Percentiles rank a stretch among this genome's conserved stretches.
phyloP scores from a whole-genome alignment of 2,888 invertebrate species.

The Tineola bisselliella region DNA sequence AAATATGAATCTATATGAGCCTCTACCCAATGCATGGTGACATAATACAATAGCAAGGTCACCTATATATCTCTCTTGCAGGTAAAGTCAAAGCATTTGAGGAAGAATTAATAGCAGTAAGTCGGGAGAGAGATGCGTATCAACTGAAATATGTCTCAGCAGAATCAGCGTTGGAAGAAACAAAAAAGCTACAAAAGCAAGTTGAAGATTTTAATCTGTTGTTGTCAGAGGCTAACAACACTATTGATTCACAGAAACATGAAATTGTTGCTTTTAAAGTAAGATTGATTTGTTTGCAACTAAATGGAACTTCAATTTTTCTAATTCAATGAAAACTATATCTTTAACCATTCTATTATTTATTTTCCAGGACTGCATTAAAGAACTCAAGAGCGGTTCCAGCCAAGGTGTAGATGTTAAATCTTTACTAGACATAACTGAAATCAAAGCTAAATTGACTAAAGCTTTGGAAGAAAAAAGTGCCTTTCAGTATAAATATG shows the following conservation, averaged over 20 bases:
- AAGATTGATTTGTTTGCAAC: too few species aligned
- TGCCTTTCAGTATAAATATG: constrained; percentile 43
- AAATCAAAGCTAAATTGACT: constrained; percentile 53
- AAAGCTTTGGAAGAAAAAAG: constrained; percentile 50
- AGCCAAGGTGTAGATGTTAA: constrained; percentile 39
- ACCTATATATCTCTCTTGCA: constrained; percentile 22
- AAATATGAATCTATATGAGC: not conserved
- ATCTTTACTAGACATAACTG: constrained; percentile 52
- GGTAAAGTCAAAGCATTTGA: constrained; percentile 56
- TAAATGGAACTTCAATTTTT: not conserved
- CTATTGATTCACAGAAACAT: constrained; percentile 52
- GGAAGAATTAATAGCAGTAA: constrained; percentile 54
- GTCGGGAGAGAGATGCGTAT: constrained; percentile 52
- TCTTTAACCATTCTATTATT: too few species aligned
- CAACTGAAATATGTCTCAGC: constrained; percentile 59
- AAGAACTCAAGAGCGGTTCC: constrained; percentile 41
- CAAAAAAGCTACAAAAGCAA: constrained; percentile 63
- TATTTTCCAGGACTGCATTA: constrained; percentile 47
- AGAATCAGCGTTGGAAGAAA: constrained; percentile 63
- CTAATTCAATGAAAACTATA: not conserved
- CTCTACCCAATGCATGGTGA: too few species aligned
- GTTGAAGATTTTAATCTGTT: constrained; percentile 62
- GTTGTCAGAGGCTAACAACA: constrained; percentile 44
- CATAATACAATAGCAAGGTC: too few species aligned
- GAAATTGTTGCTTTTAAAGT: constrained; percentile 54